Evolutionary conservation across 2,888 invertebrate genomes (phyloP).

Genomic region (Parthenolecanium corni): DNA sequence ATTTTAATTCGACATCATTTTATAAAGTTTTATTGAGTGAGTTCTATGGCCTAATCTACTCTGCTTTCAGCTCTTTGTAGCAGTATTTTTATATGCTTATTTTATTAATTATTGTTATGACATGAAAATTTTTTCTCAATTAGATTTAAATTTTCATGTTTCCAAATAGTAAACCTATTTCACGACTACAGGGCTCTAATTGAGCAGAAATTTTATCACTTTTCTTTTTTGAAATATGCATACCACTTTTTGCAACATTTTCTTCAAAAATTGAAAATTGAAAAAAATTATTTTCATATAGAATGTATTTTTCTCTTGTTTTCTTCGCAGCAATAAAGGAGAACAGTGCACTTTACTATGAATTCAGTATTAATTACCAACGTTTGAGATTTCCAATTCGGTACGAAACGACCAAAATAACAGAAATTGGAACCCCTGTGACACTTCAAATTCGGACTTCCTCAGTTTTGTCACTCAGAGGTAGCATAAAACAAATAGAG

Average conservation of each 20-base stretch:
- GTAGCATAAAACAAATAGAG: constrained; percentile 52
- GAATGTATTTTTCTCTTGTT: background rate
- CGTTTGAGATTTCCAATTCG: constrained; percentile 47
- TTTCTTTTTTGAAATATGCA: too few relatives aligned
- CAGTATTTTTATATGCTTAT: background rate
- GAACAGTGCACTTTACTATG: constrained; percentile 41
- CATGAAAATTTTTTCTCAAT: too few relatives aligned
- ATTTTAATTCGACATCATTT: constrained; percentile 54
- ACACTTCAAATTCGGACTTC: constrained; percentile 45
- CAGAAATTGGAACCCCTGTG: constrained; percentile 50
- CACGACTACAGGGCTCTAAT: too few relatives aligned
- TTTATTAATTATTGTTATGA: background rate
- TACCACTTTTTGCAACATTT: too few relatives aligned
- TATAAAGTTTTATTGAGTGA: constrained; percentile 51
- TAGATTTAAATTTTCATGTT: too few relatives aligned
- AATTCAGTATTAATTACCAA: constrained; percentile 44
- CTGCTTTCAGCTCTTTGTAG: background rate
- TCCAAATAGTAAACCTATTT: too few relatives aligned
- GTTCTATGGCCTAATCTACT: constrained; percentile 34
- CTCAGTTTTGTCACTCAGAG: constrained; percentile 53
- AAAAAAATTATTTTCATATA: too few relatives aligned
- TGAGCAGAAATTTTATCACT: too few relatives aligned
- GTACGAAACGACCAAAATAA: constrained; percentile 45
- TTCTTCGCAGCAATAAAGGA: constrained; percentile 45
- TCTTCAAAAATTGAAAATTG: too few relatives aligned